Base-by-base conservation (phyloP, 2,797 vertebrate species). In the Notolepis coatsorum region DNA sequence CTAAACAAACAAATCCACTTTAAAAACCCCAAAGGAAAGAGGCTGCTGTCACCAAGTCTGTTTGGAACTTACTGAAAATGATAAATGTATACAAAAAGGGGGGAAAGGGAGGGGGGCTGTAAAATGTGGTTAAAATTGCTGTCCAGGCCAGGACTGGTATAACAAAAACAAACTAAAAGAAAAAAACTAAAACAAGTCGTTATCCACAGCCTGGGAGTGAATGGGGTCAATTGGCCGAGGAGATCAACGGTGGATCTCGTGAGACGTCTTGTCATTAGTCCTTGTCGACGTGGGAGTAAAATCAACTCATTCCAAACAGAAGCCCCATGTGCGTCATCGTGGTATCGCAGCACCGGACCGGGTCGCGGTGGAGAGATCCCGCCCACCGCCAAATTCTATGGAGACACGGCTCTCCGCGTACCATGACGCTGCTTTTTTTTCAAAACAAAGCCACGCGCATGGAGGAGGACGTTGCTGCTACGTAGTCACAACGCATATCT, bases 301-400 rank as follows among this genome's bases (percentile, higher is more conserved):
- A 86, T 88, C 86, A 90, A 86, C 87, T 91, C 84, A 80, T 84
- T 84, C 80, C 86, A 84, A 84, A 81, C 72, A 80, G 74, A 66
- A 64, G 63, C 24, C 53, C 67, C 1, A 63, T 52, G 70, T 48
- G 65, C 37, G 67, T 83, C 78, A 68, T 61, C 21, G 56, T 71
- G 66, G 61, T 71, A 52, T 80, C 65, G 31, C 65, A 13, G 31
- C 69, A 58, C 60, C 73, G 60, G 57, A 77, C 65, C 60, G 28
- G 68, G 61, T 75, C 63, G 42, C 70, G 78, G 59, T 71, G 65
- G 53, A 69, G 57, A 68, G 73, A 84, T 65, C 75, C 73, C 61
- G 82, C 72, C 88, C 85, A 74, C 64, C 88, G 81, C 85, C 85
- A 80, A 68, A 81, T 75, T 76, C 71, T 86, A 59, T 83, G 84